These are phyloP conservation scores for Thaleichthys pacificus DNA, from an alignment of 2,797 vertebrate genomes.

Conservation along the genomic window DNA sequence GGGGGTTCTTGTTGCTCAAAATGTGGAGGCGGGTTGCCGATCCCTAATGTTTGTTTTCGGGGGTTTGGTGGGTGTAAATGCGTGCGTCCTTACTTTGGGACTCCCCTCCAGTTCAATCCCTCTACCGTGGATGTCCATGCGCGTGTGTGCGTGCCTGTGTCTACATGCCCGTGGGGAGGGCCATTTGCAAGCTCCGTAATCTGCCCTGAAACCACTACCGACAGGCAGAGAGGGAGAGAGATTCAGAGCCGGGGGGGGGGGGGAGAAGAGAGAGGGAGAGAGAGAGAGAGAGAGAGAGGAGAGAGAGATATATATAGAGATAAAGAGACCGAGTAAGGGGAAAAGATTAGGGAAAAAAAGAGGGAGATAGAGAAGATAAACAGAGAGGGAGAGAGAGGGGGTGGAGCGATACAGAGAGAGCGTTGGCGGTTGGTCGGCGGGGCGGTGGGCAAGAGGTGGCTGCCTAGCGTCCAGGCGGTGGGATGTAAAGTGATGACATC, in stretches of 20 bases:
- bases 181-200: not conserved
- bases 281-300: not conserved
- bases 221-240: not conserved
- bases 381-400: not conserved
- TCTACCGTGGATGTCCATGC: too few species aligned
- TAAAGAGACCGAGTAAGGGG: not conserved
- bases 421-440: not conserved
- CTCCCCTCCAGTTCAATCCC: too few species aligned
- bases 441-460: not conserved
- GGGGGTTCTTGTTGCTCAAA: not conserved
- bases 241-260: not conserved
- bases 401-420: not conserved
- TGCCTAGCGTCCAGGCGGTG: conserved; percentile 39
- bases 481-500: conserved; percentile 39
- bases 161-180: too few species aligned
- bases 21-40: too few species aligned
- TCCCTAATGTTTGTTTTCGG: too few species aligned
- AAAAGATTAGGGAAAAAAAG: not conserved
- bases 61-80: too few species aligned
- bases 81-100: not conserved
- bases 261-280: not conserved
- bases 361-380: not conserved
- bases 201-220: not conserved
- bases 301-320: not conserved
- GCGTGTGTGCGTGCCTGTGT: not conserved